phyloP scores from a whole-genome alignment of 2,113 vertebrate species.

The Marmota flaviventris region DNA sequence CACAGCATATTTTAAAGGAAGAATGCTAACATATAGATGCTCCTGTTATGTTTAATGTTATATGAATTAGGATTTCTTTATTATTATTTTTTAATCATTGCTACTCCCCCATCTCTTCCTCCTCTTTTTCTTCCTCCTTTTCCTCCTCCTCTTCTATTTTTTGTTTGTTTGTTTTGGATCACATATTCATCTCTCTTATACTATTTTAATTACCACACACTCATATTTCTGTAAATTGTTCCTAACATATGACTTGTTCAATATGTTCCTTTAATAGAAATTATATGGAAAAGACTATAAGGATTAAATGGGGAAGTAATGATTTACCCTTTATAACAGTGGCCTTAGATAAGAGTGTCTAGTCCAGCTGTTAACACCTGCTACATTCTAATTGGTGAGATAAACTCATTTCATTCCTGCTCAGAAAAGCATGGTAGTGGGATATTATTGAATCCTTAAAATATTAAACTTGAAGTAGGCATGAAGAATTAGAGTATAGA shows the following conservation, averaged over 20 bases:
- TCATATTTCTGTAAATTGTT: neutral
- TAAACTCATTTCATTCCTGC: neutral
- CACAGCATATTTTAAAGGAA: neutral
- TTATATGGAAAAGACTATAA: neutral
- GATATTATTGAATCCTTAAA: neutral
- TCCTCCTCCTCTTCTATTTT: too few species aligned
- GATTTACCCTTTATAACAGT: neutral
- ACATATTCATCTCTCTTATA: neutral
- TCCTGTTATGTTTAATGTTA: neutral
- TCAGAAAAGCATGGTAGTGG: neutral
- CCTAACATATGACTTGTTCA: neutral
- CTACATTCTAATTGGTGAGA: neutral
- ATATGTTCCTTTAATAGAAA: neutral
- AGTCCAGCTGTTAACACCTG: neutral
- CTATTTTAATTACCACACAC: neutral
- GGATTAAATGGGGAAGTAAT: neutral
- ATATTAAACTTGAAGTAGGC: conserved; percentile 33
- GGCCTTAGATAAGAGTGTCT: neutral
- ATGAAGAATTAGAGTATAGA: neutral
- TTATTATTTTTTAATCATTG: neutral
- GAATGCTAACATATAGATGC: neutral
- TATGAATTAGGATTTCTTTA: neutral
- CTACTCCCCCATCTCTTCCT: neutral
- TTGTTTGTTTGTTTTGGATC: neutral
- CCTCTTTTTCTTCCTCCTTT: too few species aligned